Percentiles rank a stretch among this genome's conserved stretches.
Evolutionary conservation across 2,797 vertebrate species (phyloP).

Genomic region (Squalus acanthias): DNA sequence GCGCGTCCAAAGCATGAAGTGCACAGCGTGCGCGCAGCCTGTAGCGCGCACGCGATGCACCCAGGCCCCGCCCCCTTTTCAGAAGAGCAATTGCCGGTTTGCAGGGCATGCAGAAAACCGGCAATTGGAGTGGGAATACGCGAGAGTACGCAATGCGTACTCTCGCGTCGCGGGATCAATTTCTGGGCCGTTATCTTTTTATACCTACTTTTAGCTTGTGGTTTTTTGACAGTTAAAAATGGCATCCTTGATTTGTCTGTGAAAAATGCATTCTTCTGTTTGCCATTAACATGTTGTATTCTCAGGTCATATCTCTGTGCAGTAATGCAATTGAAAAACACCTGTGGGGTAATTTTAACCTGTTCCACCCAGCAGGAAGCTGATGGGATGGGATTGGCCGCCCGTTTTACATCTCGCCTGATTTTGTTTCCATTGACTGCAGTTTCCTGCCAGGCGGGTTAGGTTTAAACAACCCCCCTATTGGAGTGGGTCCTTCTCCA

Average conservation of each 20-base stretch:
- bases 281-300: neutral
- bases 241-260: neutral
- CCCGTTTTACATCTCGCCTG: neutral
- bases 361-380: neutral
- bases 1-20: too few relatives aligned
- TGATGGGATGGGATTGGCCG: neutral
- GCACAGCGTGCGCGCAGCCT: too few relatives aligned
- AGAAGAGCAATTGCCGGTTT: too few relatives aligned
- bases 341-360: neutral
- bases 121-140: too few relatives aligned
- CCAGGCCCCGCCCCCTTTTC: too few relatives aligned
- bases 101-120: too few relatives aligned
- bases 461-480: neutral
- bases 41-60: too few relatives aligned
- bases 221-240: neutral
- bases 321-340: neutral
- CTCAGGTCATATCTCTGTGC: neutral
- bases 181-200: too few relatives aligned
- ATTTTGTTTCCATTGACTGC: neutral
- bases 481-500: neutral
- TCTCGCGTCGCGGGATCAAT: too few relatives aligned
- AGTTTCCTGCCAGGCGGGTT: neutral
- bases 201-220: neutral
- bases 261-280: neutral
- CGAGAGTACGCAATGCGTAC: too few relatives aligned